Evolutionary conservation across 2,797 vertebrate species (phyloP), one percentile per base, ranked within the genome.

Genomic region (Choloepus didactylus): DNA sequence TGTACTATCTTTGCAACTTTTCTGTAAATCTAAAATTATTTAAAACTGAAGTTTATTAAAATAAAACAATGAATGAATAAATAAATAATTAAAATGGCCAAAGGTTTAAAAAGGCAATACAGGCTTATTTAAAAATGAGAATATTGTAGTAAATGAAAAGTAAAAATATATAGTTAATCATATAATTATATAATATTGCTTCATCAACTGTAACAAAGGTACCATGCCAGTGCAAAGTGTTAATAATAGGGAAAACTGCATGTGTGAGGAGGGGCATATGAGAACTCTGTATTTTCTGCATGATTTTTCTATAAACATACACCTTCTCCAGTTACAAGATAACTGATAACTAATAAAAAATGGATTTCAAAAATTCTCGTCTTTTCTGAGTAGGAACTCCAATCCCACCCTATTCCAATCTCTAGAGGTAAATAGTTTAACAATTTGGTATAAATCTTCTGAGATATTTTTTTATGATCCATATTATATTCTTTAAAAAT

Each of bases 11-110:
- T 72, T 60, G 35, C 23, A 82, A 35, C 31, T 95, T 85, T 93
- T 93, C 75, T 89, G 25, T 54, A 94, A 79, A 70, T 80, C 60
- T 79, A 75, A 87, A 77, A 76, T 87, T 77, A 82, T 89, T 76
- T 54, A 15, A 89, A 80, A 94, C 62, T 60, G 11, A 84, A 91
- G 77, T 29, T 38, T 54, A 73, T 83, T 83, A 51, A 91, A 82
- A 70, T 54, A 93, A 35, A 35, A 35, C 35, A 44, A 72, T 85
- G 8, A 82, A 88, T 77, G 14, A 75, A 14, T 77, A n/a, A 85
- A 44, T 69, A 85, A 60, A 8, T 38, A 91, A 83, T 51, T 35
- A 76, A 56, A 73, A 66, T 69, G 69, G 44, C 69, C 80, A 29
- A 75, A 69, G 51, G 18, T 81, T 84, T 49, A 77, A 82, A 79